These are phyloP conservation scores for Euura lappo DNA, from an alignment of 1,140 invertebrate genomes.

Conservation along the genomic window DNA sequence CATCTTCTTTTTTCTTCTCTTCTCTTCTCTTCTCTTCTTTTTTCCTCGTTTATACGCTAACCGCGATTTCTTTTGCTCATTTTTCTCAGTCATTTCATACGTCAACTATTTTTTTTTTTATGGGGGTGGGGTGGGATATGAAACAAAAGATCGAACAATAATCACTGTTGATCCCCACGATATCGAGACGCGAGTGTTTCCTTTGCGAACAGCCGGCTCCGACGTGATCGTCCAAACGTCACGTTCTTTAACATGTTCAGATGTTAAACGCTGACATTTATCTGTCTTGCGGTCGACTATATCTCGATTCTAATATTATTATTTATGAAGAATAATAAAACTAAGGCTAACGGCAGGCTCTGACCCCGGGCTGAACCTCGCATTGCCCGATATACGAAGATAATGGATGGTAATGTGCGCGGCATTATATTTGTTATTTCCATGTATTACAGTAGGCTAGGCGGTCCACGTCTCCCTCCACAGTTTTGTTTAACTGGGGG, in stretches of 20 bases:
- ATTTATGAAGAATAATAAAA: slow-evolving; percentile 4
- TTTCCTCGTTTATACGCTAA: not conserved
- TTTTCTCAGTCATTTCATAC: too few species aligned
- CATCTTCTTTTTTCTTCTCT: not conserved
- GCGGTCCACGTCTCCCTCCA: not conserved
- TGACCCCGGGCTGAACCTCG: not conserved
- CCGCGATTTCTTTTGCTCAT: not conserved
- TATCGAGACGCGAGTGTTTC: too few species aligned
- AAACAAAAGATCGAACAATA: too few species aligned
- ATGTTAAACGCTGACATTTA: not conserved
- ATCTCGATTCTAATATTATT: slow-evolving; percentile 7
- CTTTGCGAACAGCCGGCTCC: not conserved
- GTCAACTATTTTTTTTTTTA: too few species aligned
- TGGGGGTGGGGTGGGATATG: too few species aligned
- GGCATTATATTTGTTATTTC: not conserved
- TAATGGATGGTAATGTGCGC: not conserved
- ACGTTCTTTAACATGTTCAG: not conserved
- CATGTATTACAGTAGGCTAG: too few species aligned
- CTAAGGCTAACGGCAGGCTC: not conserved
- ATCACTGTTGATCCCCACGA: too few species aligned
- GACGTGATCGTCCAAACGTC: not conserved
- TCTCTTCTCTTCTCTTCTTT: not conserved
- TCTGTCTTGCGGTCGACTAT: not conserved
- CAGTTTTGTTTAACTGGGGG: not conserved
- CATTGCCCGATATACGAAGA: slow-evolving; percentile 2